Base-by-base conservation (phyloP, 2,888 invertebrate species). In the Tetragonula carbonaria region DNA sequence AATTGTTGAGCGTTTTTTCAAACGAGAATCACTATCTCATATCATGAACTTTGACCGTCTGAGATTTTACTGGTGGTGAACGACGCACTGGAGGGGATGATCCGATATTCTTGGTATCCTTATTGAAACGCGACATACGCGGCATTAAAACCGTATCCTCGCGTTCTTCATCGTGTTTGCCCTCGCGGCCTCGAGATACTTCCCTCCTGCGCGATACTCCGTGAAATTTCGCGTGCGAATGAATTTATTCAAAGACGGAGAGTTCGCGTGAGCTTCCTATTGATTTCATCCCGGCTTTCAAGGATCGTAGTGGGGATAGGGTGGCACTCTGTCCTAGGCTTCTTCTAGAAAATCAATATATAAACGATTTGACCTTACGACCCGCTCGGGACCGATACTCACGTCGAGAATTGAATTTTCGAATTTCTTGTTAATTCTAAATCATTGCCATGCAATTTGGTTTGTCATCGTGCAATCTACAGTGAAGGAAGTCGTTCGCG, bases 231-330 rank as follows among this genome's bases (percentile, higher is more conserved):
- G 72, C 83, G 84, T 85, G 77, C 81, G 81, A 88, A 86, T 81
- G 82, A 72, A 82, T 85, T 88, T 86, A 75, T 63, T 11, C 76
- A 62, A 79, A 80, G 74, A 80, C 80, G 57, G 57, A 81, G 82
- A 87, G 77, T 86, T 90, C 92, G 90, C 91, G 89, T 90, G 87
- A 88, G 87, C 89, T 91, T 91, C 90, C 91, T 94, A 94, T 94
- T 91, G 94, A 94, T 94, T 91, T 90, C 86, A 88, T 84, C 90
- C 88, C 87, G 85, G 86, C 88, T 83, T 83, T 84, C 79, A 76
- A 84, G 86, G 83, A 81, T 77, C 84, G 88, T 89, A 80, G 93
- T 89, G 91, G 90, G 91, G 92, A 86, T 87, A 79, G 81, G 87
- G 82, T 85, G 88, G 74, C 68, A 72, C 66, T 59, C 57, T 50